Evolutionary conservation across 2,797 vertebrate species (phyloP), one percentile per base, ranked within the genome.

Genomic region (Hyperoplus lanceolatus): DNA sequence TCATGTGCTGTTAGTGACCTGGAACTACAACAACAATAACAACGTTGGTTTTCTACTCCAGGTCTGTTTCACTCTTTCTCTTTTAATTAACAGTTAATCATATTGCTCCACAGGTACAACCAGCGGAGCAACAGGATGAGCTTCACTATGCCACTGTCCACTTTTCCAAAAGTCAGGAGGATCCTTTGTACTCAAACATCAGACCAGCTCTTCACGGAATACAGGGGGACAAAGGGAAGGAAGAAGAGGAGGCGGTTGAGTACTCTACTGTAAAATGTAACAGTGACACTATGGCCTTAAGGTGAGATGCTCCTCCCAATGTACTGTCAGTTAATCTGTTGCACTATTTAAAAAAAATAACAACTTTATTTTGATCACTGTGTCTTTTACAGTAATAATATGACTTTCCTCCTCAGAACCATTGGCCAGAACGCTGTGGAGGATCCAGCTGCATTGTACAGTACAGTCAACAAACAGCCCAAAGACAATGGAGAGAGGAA

Each of bases 101-200:
- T 14, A 1, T 58, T 8, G 12, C 9, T 46, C 10, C n/a, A 16
- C 46, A 51, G 70, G 54, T 45, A 8, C 41, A 21, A 11, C 54
- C 18, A 16, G 9, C 15, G 16, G 46, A 50, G 48, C 38, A 63
- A 51, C 64, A 63, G 58, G 38, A 45, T 16, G 64, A 55, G 1
- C 45, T 16, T n/a, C 6, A 56, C 11, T 79, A 79, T 43, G 18
- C 58, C 58, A 69, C 4, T 4, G 41, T 79, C 36, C 36, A 41
- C 56, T 55, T 67, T 21, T 61, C 11, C 10, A 38, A 56, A 16
- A 79, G 43, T 3, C 48, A 4, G 16, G 10, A 5, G 4, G 62
- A 41, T 12, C 36, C 46, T 18, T 7, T 65, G 48, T 51, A 51
- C 48, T 51, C 9, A 15, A 63, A 63, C 45, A 7, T 51, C 48